Conservation (phyloP, 2,113 vertebrate species). For the Ailurus styani region DNA sequence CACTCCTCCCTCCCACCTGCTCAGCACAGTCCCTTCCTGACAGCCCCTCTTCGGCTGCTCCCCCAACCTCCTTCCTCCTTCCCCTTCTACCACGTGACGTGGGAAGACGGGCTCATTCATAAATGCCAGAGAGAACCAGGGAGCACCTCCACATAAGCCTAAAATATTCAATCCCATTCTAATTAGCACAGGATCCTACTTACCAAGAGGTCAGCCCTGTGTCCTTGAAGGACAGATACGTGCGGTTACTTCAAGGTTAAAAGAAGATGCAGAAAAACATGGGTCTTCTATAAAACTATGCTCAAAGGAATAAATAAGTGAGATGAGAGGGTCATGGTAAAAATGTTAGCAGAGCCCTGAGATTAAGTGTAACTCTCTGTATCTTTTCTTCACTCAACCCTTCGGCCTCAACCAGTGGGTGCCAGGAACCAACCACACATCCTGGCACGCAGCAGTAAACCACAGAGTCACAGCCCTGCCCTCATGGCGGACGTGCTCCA, state of each 20-base stretch:
- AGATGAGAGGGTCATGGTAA: too few species aligned
- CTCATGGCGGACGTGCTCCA: background rate
- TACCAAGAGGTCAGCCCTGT: background rate
- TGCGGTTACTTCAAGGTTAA: too few species aligned
- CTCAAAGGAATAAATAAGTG: background rate
- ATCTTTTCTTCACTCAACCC: background rate
- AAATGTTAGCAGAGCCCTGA: background rate
- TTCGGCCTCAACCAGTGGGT: background rate
- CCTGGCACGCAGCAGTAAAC: accelerated
- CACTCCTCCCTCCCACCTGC: accelerated
- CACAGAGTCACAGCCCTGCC: background rate
- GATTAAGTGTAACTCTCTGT: background rate
- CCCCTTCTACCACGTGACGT: too few species aligned
- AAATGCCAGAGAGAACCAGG: too few species aligned
- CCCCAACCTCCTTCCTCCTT: background rate
- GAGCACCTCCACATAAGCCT: accelerated
- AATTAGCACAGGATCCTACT: background rate
- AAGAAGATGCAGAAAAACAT: background rate
- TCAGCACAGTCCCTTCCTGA: background rate
- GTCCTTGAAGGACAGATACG: background rate
- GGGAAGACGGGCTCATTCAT: background rate
- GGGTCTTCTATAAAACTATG: background rate
- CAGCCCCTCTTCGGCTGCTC: accelerated
- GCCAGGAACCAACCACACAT: background rate
- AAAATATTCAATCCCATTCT: too few species aligned